Conservation (phyloP, 2,113 vertebrate species). For the Scomber colias region DNA sequence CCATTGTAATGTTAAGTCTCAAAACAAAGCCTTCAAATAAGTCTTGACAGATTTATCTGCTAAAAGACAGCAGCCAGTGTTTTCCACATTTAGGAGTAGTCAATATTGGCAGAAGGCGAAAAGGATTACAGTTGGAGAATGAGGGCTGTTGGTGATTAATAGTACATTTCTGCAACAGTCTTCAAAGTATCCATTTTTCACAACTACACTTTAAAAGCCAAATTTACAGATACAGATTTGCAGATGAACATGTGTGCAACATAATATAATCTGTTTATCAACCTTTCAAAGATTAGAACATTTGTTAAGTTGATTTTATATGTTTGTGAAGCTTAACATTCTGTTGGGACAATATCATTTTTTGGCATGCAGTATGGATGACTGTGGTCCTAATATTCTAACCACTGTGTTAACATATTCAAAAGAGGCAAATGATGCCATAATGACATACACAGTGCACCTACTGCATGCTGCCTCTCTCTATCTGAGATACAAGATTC, state of each 20-base stretch:
- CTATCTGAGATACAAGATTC: neutral
- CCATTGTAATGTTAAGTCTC: neutral
- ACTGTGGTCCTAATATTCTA: neutral
- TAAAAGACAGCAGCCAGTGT: neutral
- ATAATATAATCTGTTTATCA: neutral
- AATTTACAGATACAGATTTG: constrained; percentile 8
- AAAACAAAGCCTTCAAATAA: constrained; percentile 30
- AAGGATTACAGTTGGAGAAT: constrained; percentile 1
- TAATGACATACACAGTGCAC: neutral
- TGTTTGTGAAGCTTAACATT: neutral
- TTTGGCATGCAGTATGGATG: neutral
- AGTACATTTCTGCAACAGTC: constrained; percentile 1
- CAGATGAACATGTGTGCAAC: neutral
- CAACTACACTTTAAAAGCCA: constrained; percentile 24
- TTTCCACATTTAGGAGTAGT: neutral
- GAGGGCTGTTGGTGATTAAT: constrained; percentile 7
- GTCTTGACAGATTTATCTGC: constrained; percentile 9
- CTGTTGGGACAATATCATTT: neutral
- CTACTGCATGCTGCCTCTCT: neutral
- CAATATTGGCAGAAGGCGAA: constrained; percentile 5
- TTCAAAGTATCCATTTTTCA: constrained; percentile 28
- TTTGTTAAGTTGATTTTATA: constrained; percentile 9
- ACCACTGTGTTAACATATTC: neutral
- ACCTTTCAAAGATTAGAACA: neutral
- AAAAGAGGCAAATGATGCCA: neutral